These are phyloP conservation scores for Saxidomus purpurata DNA, from an alignment of 1,140 invertebrate genomes.

Conservation along the genomic window DNA sequence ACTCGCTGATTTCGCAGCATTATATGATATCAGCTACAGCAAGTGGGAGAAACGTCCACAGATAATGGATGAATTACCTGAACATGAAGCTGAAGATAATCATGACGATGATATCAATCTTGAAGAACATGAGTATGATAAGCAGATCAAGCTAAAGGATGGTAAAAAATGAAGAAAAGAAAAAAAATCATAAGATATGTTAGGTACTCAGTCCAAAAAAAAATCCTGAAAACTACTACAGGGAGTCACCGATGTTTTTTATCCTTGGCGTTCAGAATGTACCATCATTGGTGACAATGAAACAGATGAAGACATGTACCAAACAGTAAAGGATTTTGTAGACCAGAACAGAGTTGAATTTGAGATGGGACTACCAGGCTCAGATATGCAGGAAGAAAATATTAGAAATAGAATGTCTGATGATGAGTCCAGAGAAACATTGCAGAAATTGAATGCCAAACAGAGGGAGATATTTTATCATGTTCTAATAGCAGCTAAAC, in stretches of 20 bases:
- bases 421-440: not conserved
- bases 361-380: not conserved
- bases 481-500: not conserved
- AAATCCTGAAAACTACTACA: constrained; percentile 66
- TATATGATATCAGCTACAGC: constrained; percentile 1
- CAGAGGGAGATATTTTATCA: constrained; percentile 15
- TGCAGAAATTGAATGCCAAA: not conserved
- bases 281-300: not conserved
- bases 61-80: not conserved
- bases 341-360: not conserved
- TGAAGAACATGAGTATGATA: not conserved
- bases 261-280: constrained; percentile 54
- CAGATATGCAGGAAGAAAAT: not conserved
- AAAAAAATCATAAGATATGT: constrained; percentile 42
- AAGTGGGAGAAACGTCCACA: not conserved
- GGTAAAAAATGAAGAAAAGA: constrained; percentile 22
- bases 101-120: not conserved
- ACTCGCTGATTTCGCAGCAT: constrained; percentile 45
- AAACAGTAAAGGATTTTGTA: not conserved
- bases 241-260: constrained; percentile 63
- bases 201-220: constrained; percentile 28
- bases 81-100: constrained; percentile 24
- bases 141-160: not conserved
- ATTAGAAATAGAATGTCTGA: constrained; percentile 44
- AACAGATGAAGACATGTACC: constrained; percentile 16